A percentile compares a stretch with the other conserved stretches of the same genome.
Evolutionary conservation across 2,113 vertebrate species (phyloP).

Genomic region (Ramphastos sulfuratus): DNA sequence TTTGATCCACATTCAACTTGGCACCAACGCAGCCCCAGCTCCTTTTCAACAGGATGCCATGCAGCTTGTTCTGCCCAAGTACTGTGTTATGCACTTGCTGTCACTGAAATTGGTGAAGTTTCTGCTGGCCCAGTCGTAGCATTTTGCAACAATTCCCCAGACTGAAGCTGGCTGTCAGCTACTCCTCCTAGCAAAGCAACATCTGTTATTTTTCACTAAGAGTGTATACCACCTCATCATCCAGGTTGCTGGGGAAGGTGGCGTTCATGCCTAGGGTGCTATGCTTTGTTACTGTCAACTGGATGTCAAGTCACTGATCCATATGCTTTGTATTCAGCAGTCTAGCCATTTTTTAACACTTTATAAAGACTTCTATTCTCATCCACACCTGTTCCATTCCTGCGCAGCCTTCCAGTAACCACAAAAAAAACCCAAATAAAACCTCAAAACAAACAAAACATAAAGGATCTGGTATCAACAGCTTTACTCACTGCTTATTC

Average conservation of each 20-base stretch:
- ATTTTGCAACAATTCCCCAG: rapidly evolving
- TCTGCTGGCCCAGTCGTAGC: neutral
- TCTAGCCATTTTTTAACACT: neutral
- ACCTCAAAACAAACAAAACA: neutral
- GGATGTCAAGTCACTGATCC: neutral
- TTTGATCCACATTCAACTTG: neutral
- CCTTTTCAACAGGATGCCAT: neutral
- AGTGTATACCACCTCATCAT: rapidly evolving
- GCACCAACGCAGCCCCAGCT: neutral
- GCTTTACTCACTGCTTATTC: neutral
- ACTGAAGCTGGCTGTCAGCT: neutral
- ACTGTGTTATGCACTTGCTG: neutral
- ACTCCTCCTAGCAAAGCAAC: neutral
- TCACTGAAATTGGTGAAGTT: rapidly evolving
- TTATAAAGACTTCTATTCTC: neutral
- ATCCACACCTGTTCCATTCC: neutral
- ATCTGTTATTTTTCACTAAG: neutral
- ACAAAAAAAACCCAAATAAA: neutral
- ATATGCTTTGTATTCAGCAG: neutral
- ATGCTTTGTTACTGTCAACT: neutral
- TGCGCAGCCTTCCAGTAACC: neutral
- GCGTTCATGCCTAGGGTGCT: neutral
- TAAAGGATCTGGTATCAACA: neutral
- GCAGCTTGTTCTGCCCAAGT: neutral
- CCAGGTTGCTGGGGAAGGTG: neutral